Percentiles rank a stretch among this genome's conserved stretches.
phyloP scores from a whole-genome alignment of 2,797 vertebrate species.

The Eleutherodactylus coqui region DNA sequence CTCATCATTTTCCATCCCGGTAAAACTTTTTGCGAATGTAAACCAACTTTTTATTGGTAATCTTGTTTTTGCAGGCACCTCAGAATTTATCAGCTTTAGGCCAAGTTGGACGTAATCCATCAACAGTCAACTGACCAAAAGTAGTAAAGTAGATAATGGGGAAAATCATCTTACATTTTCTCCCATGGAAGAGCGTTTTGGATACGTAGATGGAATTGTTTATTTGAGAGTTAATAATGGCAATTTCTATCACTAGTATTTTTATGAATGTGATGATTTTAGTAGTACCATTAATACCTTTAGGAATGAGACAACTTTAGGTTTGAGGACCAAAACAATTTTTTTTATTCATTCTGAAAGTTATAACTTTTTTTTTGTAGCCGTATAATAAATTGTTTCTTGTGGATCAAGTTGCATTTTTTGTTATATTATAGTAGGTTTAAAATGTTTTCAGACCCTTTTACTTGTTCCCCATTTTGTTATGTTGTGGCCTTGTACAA shows the following conservation, averaged over 20 bases:
- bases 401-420: too few relatives aligned
- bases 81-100: not conserved
- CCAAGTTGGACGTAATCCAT: not conserved
- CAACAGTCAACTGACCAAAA: not conserved
- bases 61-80: slow-evolving; percentile 3
- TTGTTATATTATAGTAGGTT: too few relatives aligned
- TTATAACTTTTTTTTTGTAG: too few relatives aligned
- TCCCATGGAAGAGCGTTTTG: not conserved
- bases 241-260: not conserved
- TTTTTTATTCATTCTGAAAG: not conserved
- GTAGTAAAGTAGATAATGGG: not conserved
- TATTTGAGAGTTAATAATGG: not conserved
- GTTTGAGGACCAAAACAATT: too few relatives aligned
- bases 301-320: too few relatives aligned
- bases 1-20: not conserved
- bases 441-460: too few relatives aligned
- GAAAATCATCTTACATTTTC: not conserved
- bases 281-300: not conserved
- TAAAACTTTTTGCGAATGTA: not conserved
- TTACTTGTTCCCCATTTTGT: too few relatives aligned
- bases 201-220: not conserved
- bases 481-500: too few relatives aligned
- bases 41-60: slow-evolving; percentile 10
- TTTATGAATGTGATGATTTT: not conserved
- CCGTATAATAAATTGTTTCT: too few relatives aligned